A percentile compares a stretch with the other conserved stretches of the same genome.
Evolutionary conservation across 1,140 invertebrate species (phyloP).

Genomic region (Euborellia annulipes): DNA sequence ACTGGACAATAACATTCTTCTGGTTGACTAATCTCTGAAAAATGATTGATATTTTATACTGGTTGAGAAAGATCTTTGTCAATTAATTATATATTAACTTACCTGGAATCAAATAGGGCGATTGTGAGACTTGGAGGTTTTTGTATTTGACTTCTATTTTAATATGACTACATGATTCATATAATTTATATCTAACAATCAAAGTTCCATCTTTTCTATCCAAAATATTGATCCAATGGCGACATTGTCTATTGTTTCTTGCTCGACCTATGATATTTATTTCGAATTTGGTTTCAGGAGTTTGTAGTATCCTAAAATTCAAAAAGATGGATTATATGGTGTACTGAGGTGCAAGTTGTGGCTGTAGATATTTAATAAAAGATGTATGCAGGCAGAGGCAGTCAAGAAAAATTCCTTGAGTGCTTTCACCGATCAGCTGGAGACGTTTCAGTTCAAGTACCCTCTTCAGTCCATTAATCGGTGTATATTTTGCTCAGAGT

Average conservation of each 20-base stretch:
- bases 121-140: slow-evolving; percentile 43
- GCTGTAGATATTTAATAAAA: too few species aligned
- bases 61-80: too few species aligned
- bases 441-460: too few species aligned
- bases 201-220: slow-evolving; percentile 72
- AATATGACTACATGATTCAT: slow-evolving; percentile 54
- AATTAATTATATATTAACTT: slow-evolving; percentile 13
- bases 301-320: slow-evolving; percentile 15
- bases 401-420: too few species aligned
- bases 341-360: too few species aligned
- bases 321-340: too few species aligned
- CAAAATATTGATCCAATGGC: slow-evolving; percentile 57
- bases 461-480: too few species aligned
- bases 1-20: slow-evolving; percentile 77
- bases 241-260: slow-evolving; percentile 34
- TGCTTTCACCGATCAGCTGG: too few species aligned
- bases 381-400: too few species aligned
- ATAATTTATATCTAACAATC: slow-evolving; percentile 69
- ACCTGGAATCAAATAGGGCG: slow-evolving; percentile 50
- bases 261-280: slow-evolving; percentile 38
- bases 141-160: slow-evolving; percentile 53
- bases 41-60: slow-evolving; percentile 3
- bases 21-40: slow-evolving; percentile 50
- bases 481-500: too few species aligned
- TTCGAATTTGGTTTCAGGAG: slow-evolving; percentile 24